Evolutionary conservation across 2,888 invertebrate genomes (phyloP), one percentile per base, ranked within the genome.

Genomic region (Tryphoninae sp.): DNA sequence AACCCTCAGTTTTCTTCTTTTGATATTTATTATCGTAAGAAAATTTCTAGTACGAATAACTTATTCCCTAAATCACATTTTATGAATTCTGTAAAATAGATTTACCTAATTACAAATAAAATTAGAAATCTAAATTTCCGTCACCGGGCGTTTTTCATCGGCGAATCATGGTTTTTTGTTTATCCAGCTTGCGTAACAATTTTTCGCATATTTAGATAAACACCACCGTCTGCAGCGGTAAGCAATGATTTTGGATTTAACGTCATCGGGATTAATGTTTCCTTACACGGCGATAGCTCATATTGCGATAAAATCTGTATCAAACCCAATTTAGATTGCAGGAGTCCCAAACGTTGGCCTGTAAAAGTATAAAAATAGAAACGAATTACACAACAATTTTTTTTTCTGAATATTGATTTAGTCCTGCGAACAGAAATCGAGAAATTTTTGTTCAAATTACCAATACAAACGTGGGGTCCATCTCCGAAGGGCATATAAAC

Each of bases 401-500:
- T 45, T 45, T 58, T 42, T 7, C 11, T 9, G 2, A 22, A 22
- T 22, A 55, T 55, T 23, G 2, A n/a, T 55, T 33, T 33, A 33
- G 33, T 6, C 6, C 0, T 33, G 8, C 40, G n/a, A 42, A 42
- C n/a, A 61, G 67, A 19, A 19, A 4, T 64, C 4, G 4, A 59
- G 9, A 55, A 0, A 45, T 13, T 11, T 51, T 33, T 13, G n/a
- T 13, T 51, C 33, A 23, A 69, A 23, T 76, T 80, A 92, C 92
- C 92, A 11, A 92, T 91, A 26, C 92, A 92, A 8, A 79, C 42
- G n/a, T 87, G 89, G 3, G 91, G 92, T 8, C 92, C 92, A 1
- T 90, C 91, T 0, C 92, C 92, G 40, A 92, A 92, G 0, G 92
- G 91, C 64, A 91, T 82, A 74, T 89, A 92, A 2, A 84, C 84